Conservation (phyloP, 2,113 vertebrate species). For the Oriolus oriolus region DNA sequence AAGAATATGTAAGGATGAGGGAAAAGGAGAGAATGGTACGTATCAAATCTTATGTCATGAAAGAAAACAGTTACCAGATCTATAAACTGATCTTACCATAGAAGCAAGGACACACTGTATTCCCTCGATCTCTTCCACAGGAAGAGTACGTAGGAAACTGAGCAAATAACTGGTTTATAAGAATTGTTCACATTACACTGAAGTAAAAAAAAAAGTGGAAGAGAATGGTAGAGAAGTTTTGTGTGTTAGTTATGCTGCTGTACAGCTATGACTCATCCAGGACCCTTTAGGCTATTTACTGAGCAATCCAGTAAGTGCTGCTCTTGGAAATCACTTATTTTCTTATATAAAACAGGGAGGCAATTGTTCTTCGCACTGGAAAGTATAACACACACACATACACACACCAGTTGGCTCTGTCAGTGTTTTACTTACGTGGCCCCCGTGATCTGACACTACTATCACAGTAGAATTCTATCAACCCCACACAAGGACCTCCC, state of each 20-base stretch:
- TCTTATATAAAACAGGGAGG: background rate
- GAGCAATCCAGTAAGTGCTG: background rate
- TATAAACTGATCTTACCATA: background rate
- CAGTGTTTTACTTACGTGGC: fast-evolving
- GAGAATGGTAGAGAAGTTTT: background rate
- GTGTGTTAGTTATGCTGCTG: background rate
- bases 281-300: background rate
- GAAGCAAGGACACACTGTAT: background rate
- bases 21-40: background rate
- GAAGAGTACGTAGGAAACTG: background rate
- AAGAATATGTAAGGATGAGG: background rate
- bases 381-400: background rate
- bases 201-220: background rate
- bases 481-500: background rate
- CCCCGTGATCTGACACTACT: background rate
- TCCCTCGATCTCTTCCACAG: background rate
- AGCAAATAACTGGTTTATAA: background rate
- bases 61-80: background rate
- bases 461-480: background rate
- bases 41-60: background rate
- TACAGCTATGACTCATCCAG: background rate
- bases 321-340: background rate
- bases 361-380: background rate
- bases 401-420: background rate
- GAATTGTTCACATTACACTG: background rate